phyloP scores from a whole-genome alignment of 2,113 vertebrate genomes.

The Scytalopus superciliaris region DNA sequence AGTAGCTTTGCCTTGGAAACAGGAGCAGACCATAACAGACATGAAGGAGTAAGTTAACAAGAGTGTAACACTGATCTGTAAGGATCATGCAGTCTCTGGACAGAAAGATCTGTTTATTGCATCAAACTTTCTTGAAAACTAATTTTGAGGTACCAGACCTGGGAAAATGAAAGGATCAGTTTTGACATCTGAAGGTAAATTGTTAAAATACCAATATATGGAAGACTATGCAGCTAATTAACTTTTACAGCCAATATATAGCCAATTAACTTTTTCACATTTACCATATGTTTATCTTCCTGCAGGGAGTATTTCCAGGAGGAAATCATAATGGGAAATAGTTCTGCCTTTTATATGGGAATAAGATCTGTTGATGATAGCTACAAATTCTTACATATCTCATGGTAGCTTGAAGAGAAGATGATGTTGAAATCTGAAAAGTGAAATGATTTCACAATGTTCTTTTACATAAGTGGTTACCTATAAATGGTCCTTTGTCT shows the following conservation, averaged over 20 bases:
- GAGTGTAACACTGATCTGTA: background rate
- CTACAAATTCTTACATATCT: slow-evolving; percentile 32
- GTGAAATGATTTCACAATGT: background rate
- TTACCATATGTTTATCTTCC: slow-evolving; percentile 67
- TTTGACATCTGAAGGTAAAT: slow-evolving; percentile 62
- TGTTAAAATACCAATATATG: slow-evolving; percentile 63
- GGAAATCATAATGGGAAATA: slow-evolving; percentile 58
- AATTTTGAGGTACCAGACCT: slow-evolving; percentile 39
- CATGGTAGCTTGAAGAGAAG: background rate
- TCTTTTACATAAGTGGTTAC: background rate
- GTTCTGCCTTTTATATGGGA: slow-evolving; percentile 40
- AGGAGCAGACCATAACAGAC: background rate
- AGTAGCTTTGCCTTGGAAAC: background rate
- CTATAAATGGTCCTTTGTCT: background rate
- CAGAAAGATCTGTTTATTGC: background rate
- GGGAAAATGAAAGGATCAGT: slow-evolving; percentile 29
- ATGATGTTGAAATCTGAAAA: background rate
- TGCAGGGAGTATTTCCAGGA: slow-evolving; percentile 63
- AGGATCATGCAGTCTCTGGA: background rate
- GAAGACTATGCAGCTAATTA: slow-evolving; percentile 63
- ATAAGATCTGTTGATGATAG: slow-evolving; percentile 41
- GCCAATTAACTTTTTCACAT: slow-evolving; percentile 71
- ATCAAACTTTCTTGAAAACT: background rate
- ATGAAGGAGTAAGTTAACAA: background rate
- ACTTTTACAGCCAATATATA: slow-evolving; percentile 67